Percentiles rank a stretch among this genome's conserved stretches.
Conservation (phyloP, 2,888 invertebrate species). For the Eurytoma californica region DNA sequence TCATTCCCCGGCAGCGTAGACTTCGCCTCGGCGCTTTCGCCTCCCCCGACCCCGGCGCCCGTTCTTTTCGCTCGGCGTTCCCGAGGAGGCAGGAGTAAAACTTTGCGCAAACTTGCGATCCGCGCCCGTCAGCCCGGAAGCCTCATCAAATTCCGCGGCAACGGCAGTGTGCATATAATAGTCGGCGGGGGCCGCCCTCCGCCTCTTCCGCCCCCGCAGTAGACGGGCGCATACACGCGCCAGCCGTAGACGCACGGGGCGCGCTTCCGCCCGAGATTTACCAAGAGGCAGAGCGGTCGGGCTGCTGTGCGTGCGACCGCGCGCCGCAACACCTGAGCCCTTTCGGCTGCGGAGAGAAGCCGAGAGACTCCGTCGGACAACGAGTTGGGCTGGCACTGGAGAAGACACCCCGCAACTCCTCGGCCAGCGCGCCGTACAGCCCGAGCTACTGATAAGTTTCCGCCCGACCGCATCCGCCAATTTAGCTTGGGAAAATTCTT, state of each 20-base stretch:
- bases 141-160: constrained; percentile 69
- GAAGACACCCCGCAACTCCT: background rate
- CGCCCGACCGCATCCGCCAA: background rate
- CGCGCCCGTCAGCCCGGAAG: constrained; percentile 70
- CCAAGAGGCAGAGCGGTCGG: constrained; percentile 65
- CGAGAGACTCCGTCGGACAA: too few species aligned
- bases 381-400: too few species aligned
- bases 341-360: constrained; percentile 7
- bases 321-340: constrained; percentile 58
- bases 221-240: constrained; percentile 40
- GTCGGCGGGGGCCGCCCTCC: constrained; percentile 31
- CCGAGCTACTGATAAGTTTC: constrained; percentile 26
- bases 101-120: constrained; percentile 65
- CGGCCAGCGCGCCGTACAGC: constrained; percentile 26
- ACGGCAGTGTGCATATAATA: constrained; percentile 55
- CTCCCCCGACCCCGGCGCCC: constrained; percentile 5
- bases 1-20: background rate
- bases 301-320: constrained; percentile 61
- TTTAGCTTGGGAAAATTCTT: background rate
- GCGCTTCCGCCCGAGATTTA: constrained; percentile 59
- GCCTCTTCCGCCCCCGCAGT: too few species aligned
- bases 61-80: constrained; percentile 4
- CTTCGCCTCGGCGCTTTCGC: constrained; percentile 34
- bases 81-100: constrained; percentile 43
- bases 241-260: background rate